Percentiles rank a stretch among this genome's conserved stretches.
Evolutionary conservation across 1,140 invertebrate species (phyloP).

Genomic region (Zaprionus inermis): DNA sequence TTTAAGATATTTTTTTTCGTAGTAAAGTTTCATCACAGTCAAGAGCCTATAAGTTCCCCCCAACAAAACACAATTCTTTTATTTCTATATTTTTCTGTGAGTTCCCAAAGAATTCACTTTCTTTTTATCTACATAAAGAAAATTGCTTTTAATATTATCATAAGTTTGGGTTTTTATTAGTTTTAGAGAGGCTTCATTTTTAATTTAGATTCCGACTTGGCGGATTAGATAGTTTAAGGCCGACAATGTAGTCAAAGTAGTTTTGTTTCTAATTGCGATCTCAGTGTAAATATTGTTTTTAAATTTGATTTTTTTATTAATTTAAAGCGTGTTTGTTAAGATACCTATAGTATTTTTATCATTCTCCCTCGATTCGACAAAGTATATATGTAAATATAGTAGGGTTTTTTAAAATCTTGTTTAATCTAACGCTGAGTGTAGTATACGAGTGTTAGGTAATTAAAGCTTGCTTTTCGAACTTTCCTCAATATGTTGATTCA

Average conservation of each 20-base stretch:
- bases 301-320: slow-evolving; percentile 6
- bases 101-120: slow-evolving; percentile 40
- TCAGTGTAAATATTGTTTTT: slow-evolving; percentile 19
- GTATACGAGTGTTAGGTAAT: slow-evolving; percentile 67
- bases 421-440: slow-evolving; percentile 61
- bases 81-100: slow-evolving; percentile 66
- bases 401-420: slow-evolving; percentile 53
- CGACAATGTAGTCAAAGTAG: slow-evolving; percentile 72
- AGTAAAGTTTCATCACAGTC: too few species aligned
- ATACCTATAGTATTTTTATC: slow-evolving; percentile 34
- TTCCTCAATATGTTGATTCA: slow-evolving; percentile 67
- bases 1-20: too few species aligned
- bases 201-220: slow-evolving; percentile 27
- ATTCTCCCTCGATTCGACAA: slow-evolving; percentile 40
- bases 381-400: slow-evolving; percentile 57
- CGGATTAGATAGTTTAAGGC: slow-evolving; percentile 59
- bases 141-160: slow-evolving; percentile 59
- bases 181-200: slow-evolving; percentile 32
- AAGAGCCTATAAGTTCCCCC: background rate
- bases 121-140: slow-evolving; percentile 64
- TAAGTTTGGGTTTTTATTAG: slow-evolving; percentile 38
- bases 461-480: slow-evolving; percentile 67
- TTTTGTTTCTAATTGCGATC: slow-evolving; percentile 18
- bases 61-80: slow-evolving; percentile 4
- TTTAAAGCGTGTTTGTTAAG: slow-evolving; percentile 38